Base-by-base conservation (phyloP, 2,888 invertebrate species). In the Nemurella pictetii region DNA sequence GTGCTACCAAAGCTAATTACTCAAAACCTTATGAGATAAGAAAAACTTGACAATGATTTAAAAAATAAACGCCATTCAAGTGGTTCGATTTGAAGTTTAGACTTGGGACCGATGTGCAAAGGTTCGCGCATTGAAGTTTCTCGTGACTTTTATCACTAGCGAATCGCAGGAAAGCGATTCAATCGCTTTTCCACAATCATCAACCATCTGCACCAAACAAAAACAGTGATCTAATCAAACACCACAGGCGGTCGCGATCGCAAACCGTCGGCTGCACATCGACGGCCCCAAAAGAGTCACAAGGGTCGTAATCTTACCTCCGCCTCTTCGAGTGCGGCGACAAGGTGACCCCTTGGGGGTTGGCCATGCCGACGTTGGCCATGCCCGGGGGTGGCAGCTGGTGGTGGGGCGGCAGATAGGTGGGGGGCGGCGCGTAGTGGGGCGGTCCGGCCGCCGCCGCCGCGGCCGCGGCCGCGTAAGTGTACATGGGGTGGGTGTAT, bases 291-390 rank as follows among this genome's bases (percentile, higher is more conserved):
- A n/a, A n/a, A n/a, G n/a, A n/a, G n/a, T n/a, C 77, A 85, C 85
- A 83, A 84, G 84, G 81, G 80, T 55, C 78, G 55, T 55, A 12
- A 55, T 55, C 55, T 87, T 90, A 91, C 91, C 91, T 91, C 88
- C 91, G 87, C 86, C 91, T 89, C 88, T 91, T 91, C 80, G 91
- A 89, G 88, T 91, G 91, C 87, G 91, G 91, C 84, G 91, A 90
- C 73, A 90, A 75, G 89, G 88, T 28, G 88, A 86, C 86, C 89
- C 89, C 87, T 89, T 89, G 85, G 72, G 75, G 86, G 77, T 35
- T 83, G 74, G 88, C 89, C 87, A 89, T 89, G 85, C 89, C 89
- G 87, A 89, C 88, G 84, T 88, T 87, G 80, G 88, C 87, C 32
- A 87, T 87, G 85, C 88, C 87, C 73, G 88, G 87, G 87, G 90